Evolutionary conservation across 2,797 vertebrate species (phyloP).

Genomic region (Sebastes steindachneri): DNA sequence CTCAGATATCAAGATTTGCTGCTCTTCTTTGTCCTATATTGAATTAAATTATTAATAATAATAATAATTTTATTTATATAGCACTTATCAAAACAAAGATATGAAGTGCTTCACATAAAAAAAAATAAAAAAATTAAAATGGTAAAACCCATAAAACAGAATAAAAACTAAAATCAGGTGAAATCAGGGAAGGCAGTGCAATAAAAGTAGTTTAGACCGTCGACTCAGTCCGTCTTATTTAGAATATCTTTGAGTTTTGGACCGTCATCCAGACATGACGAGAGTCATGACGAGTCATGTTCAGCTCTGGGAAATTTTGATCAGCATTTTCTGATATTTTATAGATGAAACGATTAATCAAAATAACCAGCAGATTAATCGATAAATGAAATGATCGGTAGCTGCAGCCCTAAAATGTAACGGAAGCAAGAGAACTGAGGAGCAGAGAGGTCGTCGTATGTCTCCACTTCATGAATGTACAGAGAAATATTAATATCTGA

Average conservation of each 20-base stretch:
- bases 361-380: background rate
- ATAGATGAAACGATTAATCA: background rate
- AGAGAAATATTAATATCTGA: background rate
- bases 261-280: background rate
- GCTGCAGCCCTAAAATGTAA: no score
- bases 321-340: background rate
- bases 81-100: no score
- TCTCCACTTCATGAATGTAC: slow-evolving; percentile 54
- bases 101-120: no score
- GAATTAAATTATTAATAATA: background rate
- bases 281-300: background rate
- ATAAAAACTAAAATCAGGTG: no score
- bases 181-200: no score
- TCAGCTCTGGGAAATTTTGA: no score
- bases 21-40: background rate
- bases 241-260: background rate
- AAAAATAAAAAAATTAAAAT: no score
- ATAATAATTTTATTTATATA: no score
- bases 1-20: background rate
- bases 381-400: background rate
- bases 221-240: no score
- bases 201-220: no score
- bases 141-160: no score
- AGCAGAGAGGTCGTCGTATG: background rate
- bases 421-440: background rate